These are phyloP conservation scores for Cinara cedri DNA, from an alignment of 2,888 invertebrate genomes.

Conservation along the genomic window DNA sequence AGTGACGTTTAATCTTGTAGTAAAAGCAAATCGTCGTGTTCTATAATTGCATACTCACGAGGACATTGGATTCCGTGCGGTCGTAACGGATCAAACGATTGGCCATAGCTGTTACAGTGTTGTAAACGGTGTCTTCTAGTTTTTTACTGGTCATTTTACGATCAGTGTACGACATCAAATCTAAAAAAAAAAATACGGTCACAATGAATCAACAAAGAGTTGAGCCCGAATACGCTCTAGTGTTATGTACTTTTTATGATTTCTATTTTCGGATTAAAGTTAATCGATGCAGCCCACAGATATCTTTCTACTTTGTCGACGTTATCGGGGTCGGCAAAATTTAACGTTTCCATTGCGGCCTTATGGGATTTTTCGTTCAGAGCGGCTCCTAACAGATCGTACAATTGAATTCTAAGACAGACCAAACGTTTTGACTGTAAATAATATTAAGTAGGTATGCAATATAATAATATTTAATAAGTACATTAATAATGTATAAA, in stretches of 20 bases:
- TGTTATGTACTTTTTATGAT: conserved; percentile 64
- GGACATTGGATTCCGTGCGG: conserved; percentile 5
- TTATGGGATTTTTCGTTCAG: conserved; percentile 73
- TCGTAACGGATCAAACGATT: conserved; percentile 46
- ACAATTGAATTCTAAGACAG: conserved; percentile 68
- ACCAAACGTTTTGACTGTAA: background rate
- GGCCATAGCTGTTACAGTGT: conserved; percentile 72
- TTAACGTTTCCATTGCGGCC: conserved; percentile 72
- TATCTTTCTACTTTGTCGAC: conserved; percentile 74
- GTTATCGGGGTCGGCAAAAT: conserved; percentile 66
- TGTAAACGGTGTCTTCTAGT: conserved; percentile 71
- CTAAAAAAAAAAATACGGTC: conserved; percentile 60
- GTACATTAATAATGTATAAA: background rate
- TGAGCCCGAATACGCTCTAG: background rate
- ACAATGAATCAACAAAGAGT: background rate
- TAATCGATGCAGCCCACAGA: conserved; percentile 74
- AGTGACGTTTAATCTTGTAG: too few species aligned
- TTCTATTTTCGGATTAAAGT: conserved; percentile 69
- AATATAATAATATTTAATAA: too few species aligned
- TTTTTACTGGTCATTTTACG: conserved; percentile 65
- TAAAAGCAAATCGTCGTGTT: too few species aligned
- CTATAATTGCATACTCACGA: conserved; percentile 14
- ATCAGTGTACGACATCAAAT: conserved; percentile 64
- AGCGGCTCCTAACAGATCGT: conserved; percentile 74
- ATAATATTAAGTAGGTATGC: too few species aligned